Base-by-base conservation (phyloP, 2,113 vertebrate genomes). In the Chinchilla lanigera region DNA sequence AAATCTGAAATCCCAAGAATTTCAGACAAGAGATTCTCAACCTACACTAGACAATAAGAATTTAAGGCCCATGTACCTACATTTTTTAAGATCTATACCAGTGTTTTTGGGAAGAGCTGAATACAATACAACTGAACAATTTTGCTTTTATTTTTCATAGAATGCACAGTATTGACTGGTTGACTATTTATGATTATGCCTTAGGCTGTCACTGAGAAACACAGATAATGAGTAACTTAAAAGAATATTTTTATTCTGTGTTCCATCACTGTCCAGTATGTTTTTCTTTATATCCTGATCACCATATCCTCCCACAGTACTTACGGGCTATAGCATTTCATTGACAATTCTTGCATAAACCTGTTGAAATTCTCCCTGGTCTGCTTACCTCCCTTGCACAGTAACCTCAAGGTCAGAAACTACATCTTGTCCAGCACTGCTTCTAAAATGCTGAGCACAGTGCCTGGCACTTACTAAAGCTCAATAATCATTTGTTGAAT, bases 271-370 rank as follows among this genome's bases (percentile, higher is more conserved):
- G 22, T 78, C 16, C 20, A 87, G 8, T 44, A 61, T 30, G 1
- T 47, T 95, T 87, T 56, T 92, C 67, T 77, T 38, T 50, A 41
- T 63, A 96, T 63, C 14, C 95, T 84, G 73, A 96, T 92, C 24
- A 58, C 0, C 92, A 0, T 65, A 50, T 24, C 7, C 71, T 94
- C 10, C 77, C 82, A 60, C 11, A 61, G 50, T 35, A 56, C 19
- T 85, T 67, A 14, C 5, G 54, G 0, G 75, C 54, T 84, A 33
- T 17, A 28, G 33, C n/a, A 81, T 38, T 90, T 94, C 35, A 75
- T 3, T 81, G 77, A 95, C n/a, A 96, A 58, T 52, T 93, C 60
- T 50, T 14, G 50, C 6, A 65, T 80, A 90, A 89, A 82, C 63
- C 60, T 41, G 56, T 0, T 89, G 65, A 90, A 87, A 92, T 67